Evolutionary conservation across 30 jellyfish, hydroid and myxozoan genomes (phyloP), one percentile per base, ranked within the genome.

Genomic region (Sanderia malayensis): DNA sequence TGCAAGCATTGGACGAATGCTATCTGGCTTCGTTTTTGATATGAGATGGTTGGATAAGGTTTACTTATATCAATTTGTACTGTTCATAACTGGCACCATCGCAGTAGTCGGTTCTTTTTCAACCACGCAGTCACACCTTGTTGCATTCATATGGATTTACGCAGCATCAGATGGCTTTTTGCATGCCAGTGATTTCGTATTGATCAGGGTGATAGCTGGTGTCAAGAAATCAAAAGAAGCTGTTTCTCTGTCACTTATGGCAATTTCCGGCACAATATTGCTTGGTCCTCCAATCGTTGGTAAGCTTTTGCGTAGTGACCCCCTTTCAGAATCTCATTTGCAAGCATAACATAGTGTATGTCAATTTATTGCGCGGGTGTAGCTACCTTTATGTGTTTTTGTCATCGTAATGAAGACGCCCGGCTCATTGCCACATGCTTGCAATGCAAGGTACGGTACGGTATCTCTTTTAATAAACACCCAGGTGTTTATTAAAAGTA

Each of bases 41-140:
- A 9, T 44, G 19, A 58, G 41, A 27, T 27, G 71, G 20, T 20
- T 31, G 29, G 53, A 70, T 49, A 70, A 58, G 59, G 67, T 80
- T 9, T 8, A 29, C 15, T 46, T 24, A 27, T 52, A 46, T 71
- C 83, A 80, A 33, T 18, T 58, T 11, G 1, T 57, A 17, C 59
- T 67, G 63, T 18, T 80, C 27, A 20, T 58, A 29, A 61, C 65
- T 18, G 92, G 92, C 7, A 22, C 44, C 27, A 68, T 53, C 18
- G 53, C 83, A 19, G 41, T 80, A 28, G 21, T 61, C 26, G 92
- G 92, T 30, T 58, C 76, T 25, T 55, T 62, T 77, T 32, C 89
- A 22, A 46, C 70, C 31, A 29, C 21, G 24, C 67, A 77, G 46
- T 19, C 67, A 21, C 89, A 77, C 26, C 26, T 77, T 20, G 65